Conservation (phyloP, 2,113 vertebrate genomes). For the Ptychochromis oligacanthus region DNA sequence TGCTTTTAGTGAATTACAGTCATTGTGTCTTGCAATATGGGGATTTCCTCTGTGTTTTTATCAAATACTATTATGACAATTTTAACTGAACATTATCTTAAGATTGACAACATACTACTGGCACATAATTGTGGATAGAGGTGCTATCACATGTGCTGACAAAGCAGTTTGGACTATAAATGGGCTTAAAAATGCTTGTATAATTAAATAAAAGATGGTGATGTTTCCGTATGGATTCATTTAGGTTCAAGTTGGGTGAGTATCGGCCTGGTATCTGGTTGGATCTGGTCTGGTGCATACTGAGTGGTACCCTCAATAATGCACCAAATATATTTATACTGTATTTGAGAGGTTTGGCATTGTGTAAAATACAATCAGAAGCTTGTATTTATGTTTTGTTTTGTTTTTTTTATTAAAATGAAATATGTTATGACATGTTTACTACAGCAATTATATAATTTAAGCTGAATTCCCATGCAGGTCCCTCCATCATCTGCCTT, state of each 20-base stretch:
- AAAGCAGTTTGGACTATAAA: neutral
- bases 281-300: too few species aligned
- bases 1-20: neutral
- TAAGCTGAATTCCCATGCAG: too few species aligned
- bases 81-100: neutral
- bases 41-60: conserved; percentile 10
- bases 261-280: neutral
- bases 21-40: neutral
- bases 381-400: too few species aligned
- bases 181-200: neutral
- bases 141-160: neutral
- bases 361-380: too few species aligned
- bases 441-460: too few species aligned
- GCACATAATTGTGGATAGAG: neutral
- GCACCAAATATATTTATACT: too few species aligned
- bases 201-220: neutral
- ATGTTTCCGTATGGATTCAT: neutral
- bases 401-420: too few species aligned
- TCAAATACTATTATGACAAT: conserved; percentile 4
- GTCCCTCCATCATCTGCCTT: too few species aligned
- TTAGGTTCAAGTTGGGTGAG: neutral
- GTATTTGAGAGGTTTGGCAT: too few species aligned
- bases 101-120: neutral
- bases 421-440: too few species aligned
- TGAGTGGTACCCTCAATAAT: too few species aligned